A percentile compares a stretch with the other conserved stretches of the same genome.
phyloP scores from a whole-genome alignment of 1,140 invertebrate species.

The Campodea augens region DNA sequence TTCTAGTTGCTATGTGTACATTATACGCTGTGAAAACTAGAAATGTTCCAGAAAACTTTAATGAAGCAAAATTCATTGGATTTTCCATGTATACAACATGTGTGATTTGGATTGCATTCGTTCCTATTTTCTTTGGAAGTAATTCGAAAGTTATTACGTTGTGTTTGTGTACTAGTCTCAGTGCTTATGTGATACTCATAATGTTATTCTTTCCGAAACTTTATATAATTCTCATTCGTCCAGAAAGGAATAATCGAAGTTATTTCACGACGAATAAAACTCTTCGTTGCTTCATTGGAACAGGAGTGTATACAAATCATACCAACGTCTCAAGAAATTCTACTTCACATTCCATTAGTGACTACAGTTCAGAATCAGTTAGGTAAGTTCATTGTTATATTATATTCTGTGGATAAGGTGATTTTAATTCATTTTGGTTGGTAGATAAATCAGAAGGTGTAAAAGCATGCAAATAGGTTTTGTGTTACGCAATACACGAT shows the following conservation, averaged over 20 bases:
- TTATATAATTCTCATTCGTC: slow-evolving; percentile 53
- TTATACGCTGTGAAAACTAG: slow-evolving; percentile 68
- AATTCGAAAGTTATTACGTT: slow-evolving; percentile 49
- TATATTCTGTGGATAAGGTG: too few species aligned
- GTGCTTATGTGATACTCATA: slow-evolving; percentile 51
- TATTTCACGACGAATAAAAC: slow-evolving; percentile 58
- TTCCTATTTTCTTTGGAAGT: slow-evolving; percentile 64
- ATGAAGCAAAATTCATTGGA: slow-evolving; percentile 65
- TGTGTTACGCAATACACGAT: too few species aligned
- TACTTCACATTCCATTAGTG: slow-evolving; percentile 1
- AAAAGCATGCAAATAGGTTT: too few species aligned
- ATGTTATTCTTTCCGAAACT: slow-evolving; percentile 61
- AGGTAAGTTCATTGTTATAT: not conserved
- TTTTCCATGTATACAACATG: slow-evolving; percentile 77
- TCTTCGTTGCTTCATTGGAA: slow-evolving; percentile 58
- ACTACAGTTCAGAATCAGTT: slow-evolving; percentile 4
- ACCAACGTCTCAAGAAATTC: not conserved
- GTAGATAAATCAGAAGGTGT: too few species aligned
- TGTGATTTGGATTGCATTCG: slow-evolving; percentile 74
- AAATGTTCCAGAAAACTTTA: slow-evolving; percentile 75
- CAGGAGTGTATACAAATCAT: slow-evolving; percentile 4
- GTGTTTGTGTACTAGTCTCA: slow-evolving; percentile 47
- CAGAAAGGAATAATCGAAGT: slow-evolving; percentile 56
- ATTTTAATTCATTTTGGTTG: too few species aligned
- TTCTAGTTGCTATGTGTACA: slow-evolving; percentile 59